These are phyloP conservation scores for Eira barbara DNA, from an alignment of 2,113 vertebrate species.

Conservation along the genomic window DNA sequence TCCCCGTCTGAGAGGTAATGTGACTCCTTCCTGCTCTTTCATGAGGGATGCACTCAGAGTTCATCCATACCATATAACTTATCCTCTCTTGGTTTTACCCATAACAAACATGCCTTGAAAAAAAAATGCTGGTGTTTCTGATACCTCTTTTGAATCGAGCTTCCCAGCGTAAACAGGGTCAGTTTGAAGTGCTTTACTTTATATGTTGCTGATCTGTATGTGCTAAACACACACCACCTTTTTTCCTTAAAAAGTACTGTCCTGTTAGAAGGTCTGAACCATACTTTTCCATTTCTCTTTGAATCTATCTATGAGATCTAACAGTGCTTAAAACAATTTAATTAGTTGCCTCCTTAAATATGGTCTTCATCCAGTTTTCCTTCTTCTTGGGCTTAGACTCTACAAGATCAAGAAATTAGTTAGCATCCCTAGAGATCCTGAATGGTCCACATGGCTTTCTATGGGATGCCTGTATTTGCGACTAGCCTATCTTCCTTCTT, in stretches of 20 bases:
- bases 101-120: not conserved
- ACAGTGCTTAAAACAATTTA: not conserved
- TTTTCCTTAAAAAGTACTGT: not conserved
- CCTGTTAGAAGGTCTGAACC: not conserved
- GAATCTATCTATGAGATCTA: not conserved
- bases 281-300: not conserved
- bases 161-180: not conserved
- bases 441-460: not conserved
- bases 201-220: not conserved
- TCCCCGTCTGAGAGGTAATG: not conserved
- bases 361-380: not conserved
- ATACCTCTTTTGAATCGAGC: not conserved
- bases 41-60: not conserved
- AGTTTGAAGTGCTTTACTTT: not conserved
- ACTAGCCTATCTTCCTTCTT: not conserved
- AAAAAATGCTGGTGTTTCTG: not conserved
- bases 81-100: not conserved
- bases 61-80: too few relatives aligned
- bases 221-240: not conserved
- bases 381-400: not conserved
- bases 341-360: not conserved
- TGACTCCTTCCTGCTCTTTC: accelerated
- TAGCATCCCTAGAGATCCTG: not conserved
- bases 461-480: not conserved
- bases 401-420: not conserved